Conservation (phyloP, 35 echinoderm and acorn worm species). For the Chiridota heheva region DNA sequence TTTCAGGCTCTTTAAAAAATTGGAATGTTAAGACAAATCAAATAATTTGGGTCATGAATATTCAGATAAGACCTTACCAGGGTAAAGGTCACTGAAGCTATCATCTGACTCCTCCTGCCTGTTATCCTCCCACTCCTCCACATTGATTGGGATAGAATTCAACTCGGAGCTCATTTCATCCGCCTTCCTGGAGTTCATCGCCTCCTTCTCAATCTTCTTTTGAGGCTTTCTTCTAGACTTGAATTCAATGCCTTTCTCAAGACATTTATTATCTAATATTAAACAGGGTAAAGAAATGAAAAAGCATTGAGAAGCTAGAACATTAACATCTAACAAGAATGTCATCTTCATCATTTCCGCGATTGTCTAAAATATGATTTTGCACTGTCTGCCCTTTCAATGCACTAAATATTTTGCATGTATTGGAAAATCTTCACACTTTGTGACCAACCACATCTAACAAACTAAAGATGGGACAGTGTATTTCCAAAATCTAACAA, state of each 20-base stretch:
- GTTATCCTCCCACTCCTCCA: neutral
- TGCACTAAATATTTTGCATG: neutral
- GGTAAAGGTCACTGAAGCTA: constrained; percentile 7
- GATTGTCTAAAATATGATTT: neutral
- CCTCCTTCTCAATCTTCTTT: neutral
- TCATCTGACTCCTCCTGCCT: neutral
- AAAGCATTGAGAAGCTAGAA: neutral
- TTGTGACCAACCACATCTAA: neutral
- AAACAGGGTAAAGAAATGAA: too few species aligned
- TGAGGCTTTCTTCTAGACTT: constrained; percentile 26
- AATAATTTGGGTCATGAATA: neutral
- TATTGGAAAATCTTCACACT: neutral
- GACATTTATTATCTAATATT: constrained; percentile 19
- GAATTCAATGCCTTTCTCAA: constrained; percentile 4
- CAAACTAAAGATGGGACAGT: too few species aligned
- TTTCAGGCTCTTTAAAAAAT: too few species aligned
- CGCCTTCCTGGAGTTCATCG: neutral
- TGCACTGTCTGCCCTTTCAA: too few species aligned
- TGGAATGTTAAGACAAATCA: too few species aligned
- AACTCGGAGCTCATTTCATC: neutral
- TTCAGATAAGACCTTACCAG: neutral
- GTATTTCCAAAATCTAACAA: too few species aligned
- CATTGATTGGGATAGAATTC: constrained; percentile 16
- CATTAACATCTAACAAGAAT: neutral
- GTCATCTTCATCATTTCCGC: neutral